Evolutionary conservation across 1,140 invertebrate species (phyloP).

Genomic region (Bombus polaris): DNA sequence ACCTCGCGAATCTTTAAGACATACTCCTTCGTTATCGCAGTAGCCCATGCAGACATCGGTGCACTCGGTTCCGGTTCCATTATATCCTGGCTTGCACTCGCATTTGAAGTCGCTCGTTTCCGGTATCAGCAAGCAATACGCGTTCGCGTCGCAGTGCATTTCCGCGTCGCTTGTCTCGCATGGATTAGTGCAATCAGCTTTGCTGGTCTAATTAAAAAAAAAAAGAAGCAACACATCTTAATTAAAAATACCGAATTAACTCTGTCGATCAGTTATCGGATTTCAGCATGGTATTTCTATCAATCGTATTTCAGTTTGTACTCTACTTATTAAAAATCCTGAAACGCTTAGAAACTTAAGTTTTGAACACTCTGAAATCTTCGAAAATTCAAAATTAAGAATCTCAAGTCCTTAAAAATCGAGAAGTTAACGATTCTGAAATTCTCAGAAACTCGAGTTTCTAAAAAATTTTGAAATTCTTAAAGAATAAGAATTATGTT

Average conservation of each 20-base stretch:
- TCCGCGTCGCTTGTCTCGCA: slow-evolving; percentile 93
- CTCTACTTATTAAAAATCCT: no score
- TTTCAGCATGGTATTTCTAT: no score
- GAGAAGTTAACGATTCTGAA: no score
- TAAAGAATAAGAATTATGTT: no score
- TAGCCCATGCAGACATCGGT: slow-evolving; percentile 93
- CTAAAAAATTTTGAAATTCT: no score
- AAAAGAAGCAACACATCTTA: not conserved
- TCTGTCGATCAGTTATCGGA: no score
- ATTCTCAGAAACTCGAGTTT: no score
- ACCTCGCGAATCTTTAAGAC: slow-evolving; percentile 92
- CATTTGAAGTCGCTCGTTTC: slow-evolving; percentile 95
- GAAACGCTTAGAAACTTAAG: no score
- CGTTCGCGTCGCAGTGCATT: slow-evolving; percentile 94
- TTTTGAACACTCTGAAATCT: no score
- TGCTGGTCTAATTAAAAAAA: slow-evolving; percentile 84
- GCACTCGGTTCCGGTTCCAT: slow-evolving; percentile 92
- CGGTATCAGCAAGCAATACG: slow-evolving; percentile 92
- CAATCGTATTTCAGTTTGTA: no score
- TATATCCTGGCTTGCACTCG: slow-evolving; percentile 96
- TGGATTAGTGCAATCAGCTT: slow-evolving; percentile 95
- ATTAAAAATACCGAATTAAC: not conserved
- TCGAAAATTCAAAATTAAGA: no score
- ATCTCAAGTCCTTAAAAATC: no score
- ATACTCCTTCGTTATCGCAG: slow-evolving; percentile 96